Base-by-base conservation (phyloP, 2,888 invertebrate species). In the Polyommatus iphigenia region DNA sequence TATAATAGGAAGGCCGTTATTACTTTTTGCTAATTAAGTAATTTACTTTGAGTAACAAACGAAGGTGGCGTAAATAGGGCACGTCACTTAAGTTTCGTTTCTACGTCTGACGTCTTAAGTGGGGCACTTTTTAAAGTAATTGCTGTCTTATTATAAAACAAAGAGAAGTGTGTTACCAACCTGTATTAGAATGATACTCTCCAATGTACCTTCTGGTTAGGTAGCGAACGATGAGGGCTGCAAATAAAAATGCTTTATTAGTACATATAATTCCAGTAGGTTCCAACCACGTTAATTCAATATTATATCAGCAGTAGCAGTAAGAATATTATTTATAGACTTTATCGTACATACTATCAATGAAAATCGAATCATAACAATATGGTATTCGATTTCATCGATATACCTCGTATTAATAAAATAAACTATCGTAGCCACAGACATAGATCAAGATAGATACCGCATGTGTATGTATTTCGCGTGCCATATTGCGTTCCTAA, bases 121-220 rank as follows among this genome's bases (percentile, higher is more conserved):
- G 20, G 20, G 20, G 8, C 20, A 59, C 20, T 59, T 20, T 29
- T n/a, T 18, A 73, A 50, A 4, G 5, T 41, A 20, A 20, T 20
- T 4, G 50, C 20, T 36, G 3, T 20, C n/a, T 50, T 20, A 24
- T 46, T 54, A 36, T n/a, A 32, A 62, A 24, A 77, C 29, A 46
- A 62, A 46, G 8, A 10, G 24, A 29, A 50, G 62, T 67, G 20
- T 32, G 41, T 50, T 78, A 87, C 94, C 93, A 88, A 96, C 96
- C 96, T 94, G 97, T 96, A 85, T 97, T 97, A 84, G 97, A 97
- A 85, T 97, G 95, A 89, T 97, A 97, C 95, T 97, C 97, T 80
- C 97, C 97, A 80, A 97, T 97, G 89, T 96, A 97, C 85, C 97
- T 93, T 85, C 96, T 95, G 5, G 97, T 97, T 81, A 97, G 90